Evolutionary conservation across 1,140 invertebrate genomes (phyloP), one percentile per base, ranked within the genome.

Genomic region (Orchestia grillus): DNA sequence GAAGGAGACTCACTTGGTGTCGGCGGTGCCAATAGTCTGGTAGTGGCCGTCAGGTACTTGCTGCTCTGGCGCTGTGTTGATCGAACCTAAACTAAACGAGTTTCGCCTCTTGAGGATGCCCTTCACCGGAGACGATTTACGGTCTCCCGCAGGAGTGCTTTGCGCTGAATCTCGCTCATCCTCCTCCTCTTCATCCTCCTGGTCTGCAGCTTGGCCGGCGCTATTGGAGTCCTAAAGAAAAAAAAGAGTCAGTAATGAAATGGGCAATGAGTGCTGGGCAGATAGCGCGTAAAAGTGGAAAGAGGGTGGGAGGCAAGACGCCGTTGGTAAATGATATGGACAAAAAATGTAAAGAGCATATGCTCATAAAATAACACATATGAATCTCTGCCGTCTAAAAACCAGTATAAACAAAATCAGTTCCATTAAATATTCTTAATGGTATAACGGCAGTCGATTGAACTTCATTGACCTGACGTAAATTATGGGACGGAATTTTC

Each of bases 101-200:
- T 97, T 97, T 47, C 96, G 95, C 42, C 96, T 96, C 77, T 97
- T 97, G 53, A 97, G 91, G 95, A 97, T 97, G 28, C 96, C 96
- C 44, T 97, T 97, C 95, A 96, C 96, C 19, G 96, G 96, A 42
- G 96, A 96, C 15, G 57, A 42, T 45, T 87, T 96, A 23, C 42
- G 88, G 16, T 45, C 44, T 8, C 3, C 44, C 3, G 92, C 40
- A 45, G 92, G 92, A 36, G 92, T 44, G 44, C 92, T 94, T 0
- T 94, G 92, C 19, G 92, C 44, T 0, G 92, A 94, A 15, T 47
- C 92, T 11, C 19, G 92, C 8, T 90, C 88, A 36, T 90, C 88
- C 41, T 90, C 88, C 41, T 44, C 15, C n/a, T n/a, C n/a, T n/a
- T n/a, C n/a, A n/a, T n/a, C n/a, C 11, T 44, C 15, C 62, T 36